Percentiles rank a stretch among this genome's conserved stretches.
These are phyloP conservation scores for Lateolabrax maculatus DNA, from an alignment of 2,797 vertebrate species.

Conservation along the genomic window DNA sequence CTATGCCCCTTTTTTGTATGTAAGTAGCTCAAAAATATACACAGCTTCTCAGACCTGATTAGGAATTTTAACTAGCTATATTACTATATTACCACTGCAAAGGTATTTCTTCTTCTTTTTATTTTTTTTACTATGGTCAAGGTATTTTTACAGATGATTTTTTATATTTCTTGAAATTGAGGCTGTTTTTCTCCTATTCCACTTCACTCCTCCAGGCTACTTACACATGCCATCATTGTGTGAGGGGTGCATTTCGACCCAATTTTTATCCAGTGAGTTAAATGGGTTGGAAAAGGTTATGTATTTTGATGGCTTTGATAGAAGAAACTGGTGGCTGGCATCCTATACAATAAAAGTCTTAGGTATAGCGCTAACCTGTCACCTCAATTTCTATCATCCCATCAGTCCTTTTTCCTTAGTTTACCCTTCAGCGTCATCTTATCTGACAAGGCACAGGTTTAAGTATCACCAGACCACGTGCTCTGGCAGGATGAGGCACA, in stretches of 20 bases:
- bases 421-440: neutral
- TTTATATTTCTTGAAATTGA: neutral
- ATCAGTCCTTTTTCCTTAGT: neutral
- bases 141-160: neutral
- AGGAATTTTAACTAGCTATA: no score
- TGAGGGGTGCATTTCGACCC: neutral
- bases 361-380: neutral
- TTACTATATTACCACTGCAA: rapidly evolving
- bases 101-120: neutral
- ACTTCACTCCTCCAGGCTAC: no score
- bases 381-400: neutral
- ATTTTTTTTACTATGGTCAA: neutral
- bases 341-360: neutral
- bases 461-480: no score
- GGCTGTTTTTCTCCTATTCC: no score
- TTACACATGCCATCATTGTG: neutral
- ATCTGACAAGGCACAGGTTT: neutral
- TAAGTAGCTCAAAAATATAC: neutral
- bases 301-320: neutral
- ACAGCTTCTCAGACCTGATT: no score
- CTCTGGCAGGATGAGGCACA: neutral
- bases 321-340: neutral
- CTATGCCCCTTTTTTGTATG: neutral
- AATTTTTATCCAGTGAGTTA: neutral
- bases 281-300: neutral